These are phyloP conservation scores for Engystomops pustulosus DNA, from an alignment of 2,113 vertebrate genomes.

Conservation along the genomic window DNA sequence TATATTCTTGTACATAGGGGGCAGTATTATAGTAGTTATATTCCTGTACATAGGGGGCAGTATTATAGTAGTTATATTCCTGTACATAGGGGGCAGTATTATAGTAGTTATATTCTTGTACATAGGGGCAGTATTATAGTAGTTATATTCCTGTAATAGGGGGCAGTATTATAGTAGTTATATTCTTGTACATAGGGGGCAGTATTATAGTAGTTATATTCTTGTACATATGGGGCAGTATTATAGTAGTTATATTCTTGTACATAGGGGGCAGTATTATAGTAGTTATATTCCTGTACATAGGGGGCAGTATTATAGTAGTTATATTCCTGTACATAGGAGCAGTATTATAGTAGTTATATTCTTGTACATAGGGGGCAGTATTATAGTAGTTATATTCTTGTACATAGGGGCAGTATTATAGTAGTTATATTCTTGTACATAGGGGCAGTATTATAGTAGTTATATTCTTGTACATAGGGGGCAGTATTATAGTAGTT, in stretches of 20 bases:
- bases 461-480: not conserved
- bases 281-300: not conserved
- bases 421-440: not conserved
- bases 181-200: not conserved
- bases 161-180: no score
- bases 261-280: not conserved
- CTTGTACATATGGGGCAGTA: not conserved
- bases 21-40: no score
- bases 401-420: not conserved
- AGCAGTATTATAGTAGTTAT: no score
- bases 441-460: not conserved
- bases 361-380: not conserved
- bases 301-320: constrained; percentile 5
- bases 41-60: no score
- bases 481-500: not conserved
- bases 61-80: no score
- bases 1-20: no score
- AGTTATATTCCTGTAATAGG: no score
- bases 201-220: constrained; percentile 1
- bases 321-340: not conserved
- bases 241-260: not conserved
- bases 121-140: no score
- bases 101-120: no score
- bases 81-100: no score
- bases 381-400: constrained; percentile 5